Evolutionary conservation across 2,113 vertebrate species (phyloP).

Genomic region (Phycodurus eques): DNA sequence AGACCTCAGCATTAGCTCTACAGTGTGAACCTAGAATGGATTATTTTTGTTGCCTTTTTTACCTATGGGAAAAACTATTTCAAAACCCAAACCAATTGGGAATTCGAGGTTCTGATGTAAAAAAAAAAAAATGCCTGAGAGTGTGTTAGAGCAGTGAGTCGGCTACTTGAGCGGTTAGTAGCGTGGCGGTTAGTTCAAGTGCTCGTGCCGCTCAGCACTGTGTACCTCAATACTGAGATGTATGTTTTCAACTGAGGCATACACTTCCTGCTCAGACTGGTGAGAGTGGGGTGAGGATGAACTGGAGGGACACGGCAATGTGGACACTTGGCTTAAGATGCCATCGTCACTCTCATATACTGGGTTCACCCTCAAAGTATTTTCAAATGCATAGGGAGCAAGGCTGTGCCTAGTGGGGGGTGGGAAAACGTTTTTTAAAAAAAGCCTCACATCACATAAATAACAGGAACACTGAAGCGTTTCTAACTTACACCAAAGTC

Average conservation of each 20-base stretch:
- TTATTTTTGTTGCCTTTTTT: neutral
- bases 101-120: neutral
- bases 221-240: constrained; percentile 75
- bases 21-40: too few relatives aligned
- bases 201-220: constrained; percentile 32
- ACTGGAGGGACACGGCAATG: constrained; percentile 67
- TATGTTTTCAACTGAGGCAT: constrained; percentile 71
- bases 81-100: neutral
- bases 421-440: constrained; percentile 19
- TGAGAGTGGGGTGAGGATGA: constrained; percentile 67
- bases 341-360: constrained; percentile 78
- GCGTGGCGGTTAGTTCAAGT: constrained; percentile 32
- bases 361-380: constrained; percentile 77
- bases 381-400: constrained; percentile 73
- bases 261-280: constrained; percentile 64
- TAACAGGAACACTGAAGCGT: neutral
- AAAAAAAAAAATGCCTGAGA: neutral
- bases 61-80: neutral
- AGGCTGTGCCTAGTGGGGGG: constrained; percentile 65
- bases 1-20: neutral
- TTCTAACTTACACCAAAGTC: constrained; percentile 77
- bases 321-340: constrained; percentile 71
- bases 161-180: constrained; percentile 35
- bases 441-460: constrained; percentile 19
- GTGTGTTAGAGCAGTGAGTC: constrained; percentile 9